These are phyloP conservation scores for Rhinichthys osculus DNA, from an alignment of 2,797 vertebrate species.

Conservation along the genomic window DNA sequence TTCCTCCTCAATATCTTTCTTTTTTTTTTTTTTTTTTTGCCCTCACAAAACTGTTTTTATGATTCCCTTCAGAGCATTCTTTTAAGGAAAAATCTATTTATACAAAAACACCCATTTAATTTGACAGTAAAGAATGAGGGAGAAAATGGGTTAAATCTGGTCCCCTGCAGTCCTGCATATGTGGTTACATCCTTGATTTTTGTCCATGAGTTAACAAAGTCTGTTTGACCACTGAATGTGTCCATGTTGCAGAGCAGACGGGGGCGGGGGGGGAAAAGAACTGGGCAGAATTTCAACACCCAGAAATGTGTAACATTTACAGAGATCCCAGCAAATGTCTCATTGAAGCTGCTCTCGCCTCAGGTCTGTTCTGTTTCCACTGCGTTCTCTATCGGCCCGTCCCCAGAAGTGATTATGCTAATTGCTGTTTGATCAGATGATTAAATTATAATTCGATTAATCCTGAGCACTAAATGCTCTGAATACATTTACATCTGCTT, in stretches of 20 bases:
- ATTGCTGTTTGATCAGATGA: conserved; percentile 96
- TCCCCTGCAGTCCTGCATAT: neutral
- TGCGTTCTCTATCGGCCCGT: conserved; percentile 80
- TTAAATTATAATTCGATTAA: conserved; percentile 93
- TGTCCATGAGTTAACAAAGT: neutral
- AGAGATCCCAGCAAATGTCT: conserved; percentile 76
- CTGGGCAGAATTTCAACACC: conserved; percentile 62
- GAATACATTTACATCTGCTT: conserved; percentile 85
- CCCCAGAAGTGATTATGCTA: conserved; percentile 92
- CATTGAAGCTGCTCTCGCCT: conserved; percentile 76
- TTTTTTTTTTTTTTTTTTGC: neutral
- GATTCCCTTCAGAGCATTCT: neutral
- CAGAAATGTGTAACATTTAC: conserved; percentile 76
- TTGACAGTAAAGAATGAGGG: neutral
- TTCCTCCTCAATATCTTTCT: neutral
- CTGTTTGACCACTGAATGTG: conserved; percentile 48
- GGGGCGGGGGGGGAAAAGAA: too few relatives aligned
- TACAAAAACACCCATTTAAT: neutral
- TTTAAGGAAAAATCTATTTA: too few relatives aligned
- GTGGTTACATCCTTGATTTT: conserved; percentile 16
- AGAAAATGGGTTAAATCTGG: neutral
- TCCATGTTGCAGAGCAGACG: conserved; percentile 63
- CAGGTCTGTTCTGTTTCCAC: conserved; percentile 80
- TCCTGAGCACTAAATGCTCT: conserved; percentile 85
- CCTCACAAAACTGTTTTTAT: neutral